Conservation (phyloP, 2,888 invertebrate genomes). For the Sceliomorpha sp. region DNA sequence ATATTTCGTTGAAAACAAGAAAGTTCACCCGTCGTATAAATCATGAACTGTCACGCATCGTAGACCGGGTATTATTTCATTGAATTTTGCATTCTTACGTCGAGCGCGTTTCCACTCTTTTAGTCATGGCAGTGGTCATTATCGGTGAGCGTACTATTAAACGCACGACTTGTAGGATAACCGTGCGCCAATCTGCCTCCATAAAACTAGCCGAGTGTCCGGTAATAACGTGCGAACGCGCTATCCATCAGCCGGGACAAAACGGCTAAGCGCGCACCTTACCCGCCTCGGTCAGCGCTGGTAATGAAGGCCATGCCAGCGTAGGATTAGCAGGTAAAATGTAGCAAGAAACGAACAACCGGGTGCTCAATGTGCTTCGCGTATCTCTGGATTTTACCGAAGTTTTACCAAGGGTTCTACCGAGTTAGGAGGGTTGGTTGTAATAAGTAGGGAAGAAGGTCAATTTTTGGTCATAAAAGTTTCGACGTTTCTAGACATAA, state of each 20-base stretch:
- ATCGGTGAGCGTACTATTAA: conserved; percentile 71
- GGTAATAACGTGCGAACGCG: conserved; percentile 76
- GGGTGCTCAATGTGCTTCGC: not conserved
- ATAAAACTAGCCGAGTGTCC: conserved; percentile 69
- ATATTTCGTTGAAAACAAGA: not conserved
- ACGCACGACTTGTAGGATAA: conserved; percentile 43
- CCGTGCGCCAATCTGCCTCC: conserved; percentile 70
- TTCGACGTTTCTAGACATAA: no score
- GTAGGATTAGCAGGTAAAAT: conserved; percentile 45
- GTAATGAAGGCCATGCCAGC: conserved; percentile 63
- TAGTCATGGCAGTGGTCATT: conserved; percentile 58
- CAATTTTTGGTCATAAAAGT: no score
- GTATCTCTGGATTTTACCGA: no score
- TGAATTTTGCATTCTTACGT: conserved; percentile 22
- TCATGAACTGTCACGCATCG: conserved; percentile 19
- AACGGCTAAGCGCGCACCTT: conserved; percentile 72
- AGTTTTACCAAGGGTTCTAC: no score
- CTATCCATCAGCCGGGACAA: conserved; percentile 74
- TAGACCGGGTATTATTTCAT: conserved; percentile 34
- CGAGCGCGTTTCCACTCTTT: conserved; percentile 34
- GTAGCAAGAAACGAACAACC: conserved; percentile 52
- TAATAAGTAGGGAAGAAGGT: no score
- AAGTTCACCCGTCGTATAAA: conserved; percentile 11
- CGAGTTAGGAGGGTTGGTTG: no score
- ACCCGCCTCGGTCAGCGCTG: conserved; percentile 49